Conservation (phyloP, 2,888 invertebrate species). For the Epiblema foenella region DNA sequence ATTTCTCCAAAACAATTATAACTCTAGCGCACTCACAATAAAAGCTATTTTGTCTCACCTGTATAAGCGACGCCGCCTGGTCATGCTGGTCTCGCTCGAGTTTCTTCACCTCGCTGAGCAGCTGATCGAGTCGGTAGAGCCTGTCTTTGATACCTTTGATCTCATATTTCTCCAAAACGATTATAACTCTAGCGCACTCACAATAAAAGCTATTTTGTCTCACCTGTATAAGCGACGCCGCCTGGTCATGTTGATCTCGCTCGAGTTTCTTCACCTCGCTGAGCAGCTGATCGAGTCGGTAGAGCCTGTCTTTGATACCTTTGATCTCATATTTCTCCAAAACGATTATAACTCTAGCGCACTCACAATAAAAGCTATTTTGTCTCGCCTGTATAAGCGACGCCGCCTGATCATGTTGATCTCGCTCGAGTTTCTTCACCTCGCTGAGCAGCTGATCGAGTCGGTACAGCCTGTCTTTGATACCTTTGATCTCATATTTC, state of each 20-base stretch:
- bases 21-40: not conserved
- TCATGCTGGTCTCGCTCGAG: slow-evolving; percentile 93
- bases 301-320: slow-evolving; percentile 71
- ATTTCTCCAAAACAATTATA: not conserved
- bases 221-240: slow-evolving; percentile 91
- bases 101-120: slow-evolving; percentile 90
- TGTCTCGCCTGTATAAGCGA: slow-evolving; percentile 88
- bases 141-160: no score
- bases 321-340: no score
- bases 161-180: not conserved
- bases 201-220: not conserved
- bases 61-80: slow-evolving; percentile 92
- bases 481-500: no score
- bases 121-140: slow-evolving; percentile 91
- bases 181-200: not conserved
- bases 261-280: slow-evolving; percentile 90
- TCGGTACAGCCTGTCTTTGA: slow-evolving; percentile 84
- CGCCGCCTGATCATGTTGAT: slow-evolving; percentile 93
- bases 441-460: slow-evolving; percentile 93
- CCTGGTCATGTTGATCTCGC: slow-evolving; percentile 93
- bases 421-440: slow-evolving; percentile 90
- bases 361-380: not conserved
- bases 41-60: slow-evolving; percentile 66
- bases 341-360: not conserved
- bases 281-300: slow-evolving; percentile 92